Evolutionary conservation across 2,797 vertebrate genomes (phyloP).

Genomic region (Poecilia velifera): DNA sequence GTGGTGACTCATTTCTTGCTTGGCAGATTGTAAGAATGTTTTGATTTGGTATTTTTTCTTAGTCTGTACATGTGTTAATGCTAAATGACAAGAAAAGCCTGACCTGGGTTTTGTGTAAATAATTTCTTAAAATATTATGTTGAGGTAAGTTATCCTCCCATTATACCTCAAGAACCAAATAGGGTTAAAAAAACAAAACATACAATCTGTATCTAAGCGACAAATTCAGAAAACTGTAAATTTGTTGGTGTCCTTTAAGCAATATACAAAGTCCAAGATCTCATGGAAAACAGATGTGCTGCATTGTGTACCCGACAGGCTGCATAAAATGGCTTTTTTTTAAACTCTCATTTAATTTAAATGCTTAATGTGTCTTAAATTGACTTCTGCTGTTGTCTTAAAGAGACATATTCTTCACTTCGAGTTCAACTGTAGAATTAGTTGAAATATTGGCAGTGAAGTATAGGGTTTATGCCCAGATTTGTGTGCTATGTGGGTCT

Average conservation of each 20-base stretch:
- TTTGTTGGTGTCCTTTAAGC: background rate
- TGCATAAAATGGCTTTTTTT: background rate
- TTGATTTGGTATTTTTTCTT: constrained; percentile 31
- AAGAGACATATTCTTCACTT: background rate
- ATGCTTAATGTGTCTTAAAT: background rate
- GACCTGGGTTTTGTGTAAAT: constrained; percentile 28
- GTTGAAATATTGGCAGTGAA: background rate
- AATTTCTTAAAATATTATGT: constrained; percentile 10
- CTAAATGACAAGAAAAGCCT: constrained; percentile 30
- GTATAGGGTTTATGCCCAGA: background rate
- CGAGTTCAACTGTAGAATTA: background rate
- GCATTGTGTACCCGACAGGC: background rate
- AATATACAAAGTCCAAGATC: background rate
- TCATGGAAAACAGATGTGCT: background rate
- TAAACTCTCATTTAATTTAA: background rate
- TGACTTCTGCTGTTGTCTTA: background rate
- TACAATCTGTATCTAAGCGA: background rate
- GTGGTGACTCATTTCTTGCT: constrained; percentile 33
- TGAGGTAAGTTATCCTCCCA: background rate
- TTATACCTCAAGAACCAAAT: background rate
- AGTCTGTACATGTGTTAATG: constrained; percentile 28
- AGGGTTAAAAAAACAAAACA: background rate
- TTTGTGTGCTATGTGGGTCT: background rate
- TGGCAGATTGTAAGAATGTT: constrained; percentile 47
- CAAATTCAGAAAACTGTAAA: background rate